Evolutionary conservation across 2,888 invertebrate species (phyloP), one percentile per base, ranked within the genome.

Genomic region (Tethea ocularis): DNA sequence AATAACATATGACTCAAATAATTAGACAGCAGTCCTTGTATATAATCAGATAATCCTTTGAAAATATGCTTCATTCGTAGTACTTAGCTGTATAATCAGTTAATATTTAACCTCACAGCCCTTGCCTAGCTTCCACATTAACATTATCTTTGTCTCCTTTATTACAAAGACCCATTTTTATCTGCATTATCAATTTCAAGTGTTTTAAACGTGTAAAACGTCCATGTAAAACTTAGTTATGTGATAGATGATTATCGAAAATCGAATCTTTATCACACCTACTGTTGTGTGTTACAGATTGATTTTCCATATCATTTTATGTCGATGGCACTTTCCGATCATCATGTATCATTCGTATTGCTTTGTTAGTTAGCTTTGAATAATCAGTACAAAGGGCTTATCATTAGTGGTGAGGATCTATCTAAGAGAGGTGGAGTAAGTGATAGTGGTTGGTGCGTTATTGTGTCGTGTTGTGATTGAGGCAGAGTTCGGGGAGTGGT

Each of bases 401-500:
- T 46, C 46, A 59, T 60, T 68, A 63, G 70, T 59, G 26, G 51
- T 54, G 33, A n/a, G 38, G n/a, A 7, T 6, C 7, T 5, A 56
- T 29, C 46, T 52, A 58, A 59, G 67, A 60, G 57, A 63, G 76
- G 73, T 68, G 66, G 46, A 64, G 23, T 15, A 17, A 33, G 59
- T 54, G 60, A 56, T 64, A 75, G 69, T 68, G 74, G 59, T 70
- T 65, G 71, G 75, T 78, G 76, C 61, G 74, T 77, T 72, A n/a
- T n/a, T n/a, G n/a, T n/a, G 69, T 75, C 71, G 62, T 46, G 38
- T 38, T 38, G 38, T 10, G 11, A 38, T 38, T 38, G 38, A 7
- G n/a, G 64, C 89, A 93, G 92, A 88, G 80, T 93, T 91, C 80
- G 92, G 92, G 72, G 92, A 92, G 92, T 91, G 92, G 92, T 64